A percentile compares a stretch with the other conserved stretches of the same genome.
Evolutionary conservation across 1,140 invertebrate genomes (phyloP).

Genomic region (Drosophila miranda): DNA sequence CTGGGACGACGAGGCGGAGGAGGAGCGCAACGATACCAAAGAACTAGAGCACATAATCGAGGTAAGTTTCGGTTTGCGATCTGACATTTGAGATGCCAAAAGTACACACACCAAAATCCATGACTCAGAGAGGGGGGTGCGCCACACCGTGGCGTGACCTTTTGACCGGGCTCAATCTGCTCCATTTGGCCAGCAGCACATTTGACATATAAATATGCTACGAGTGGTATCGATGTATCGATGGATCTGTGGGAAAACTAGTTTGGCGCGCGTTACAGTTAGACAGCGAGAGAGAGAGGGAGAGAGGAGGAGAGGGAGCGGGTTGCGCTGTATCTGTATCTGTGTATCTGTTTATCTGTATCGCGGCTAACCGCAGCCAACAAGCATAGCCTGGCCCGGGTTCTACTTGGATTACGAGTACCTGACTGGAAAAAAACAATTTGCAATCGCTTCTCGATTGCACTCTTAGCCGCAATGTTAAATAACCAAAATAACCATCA

Average conservation of each 20-base stretch:
- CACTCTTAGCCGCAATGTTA: conserved; percentile 51
- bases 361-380: conserved; percentile 70
- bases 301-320: conserved; percentile 22
- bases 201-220: conserved; percentile 36
- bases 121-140: conserved; percentile 21
- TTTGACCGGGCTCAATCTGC: conserved; percentile 69
- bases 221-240: conserved; percentile 1
- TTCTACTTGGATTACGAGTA: conserved; percentile 54
- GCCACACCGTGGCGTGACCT: conserved; percentile 48
- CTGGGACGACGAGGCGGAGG: conserved; percentile 84
- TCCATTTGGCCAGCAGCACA: conserved; percentile 31
- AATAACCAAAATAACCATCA: conserved; percentile 75
- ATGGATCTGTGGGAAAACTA: conserved; percentile 58
- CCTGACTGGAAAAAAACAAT: conserved; percentile 53
- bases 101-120: neutral
- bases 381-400: conserved; percentile 52
- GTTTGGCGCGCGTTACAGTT: conserved; percentile 74
- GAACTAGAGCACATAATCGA: conserved; percentile 81
- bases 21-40: conserved; percentile 81
- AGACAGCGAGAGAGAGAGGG: conserved; percentile 37
- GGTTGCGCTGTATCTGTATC: conserved; percentile 27
- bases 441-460: conserved; percentile 53
- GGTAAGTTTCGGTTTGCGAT: conserved; percentile 58
- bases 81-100: conserved; percentile 39
- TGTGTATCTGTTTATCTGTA: conserved; percentile 53